Evolutionary conservation across 2,888 invertebrate genomes (phyloP).

Genomic region (Phania funesta): DNA sequence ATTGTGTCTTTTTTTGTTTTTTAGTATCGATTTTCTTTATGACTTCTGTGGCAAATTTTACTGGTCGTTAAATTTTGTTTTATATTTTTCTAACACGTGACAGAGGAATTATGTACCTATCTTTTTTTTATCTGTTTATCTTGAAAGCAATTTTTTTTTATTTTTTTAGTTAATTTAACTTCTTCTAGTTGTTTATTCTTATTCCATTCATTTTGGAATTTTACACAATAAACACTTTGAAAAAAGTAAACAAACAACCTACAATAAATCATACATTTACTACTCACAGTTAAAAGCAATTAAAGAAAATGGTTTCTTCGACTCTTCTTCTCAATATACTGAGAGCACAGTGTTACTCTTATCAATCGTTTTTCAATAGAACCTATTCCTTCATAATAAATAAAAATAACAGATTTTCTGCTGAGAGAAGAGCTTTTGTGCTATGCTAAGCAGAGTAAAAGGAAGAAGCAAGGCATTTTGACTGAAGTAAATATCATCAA

Average conservation of each 20-base stretch:
- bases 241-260: too few species aligned
- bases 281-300: too few species aligned
- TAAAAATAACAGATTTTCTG: background rate
- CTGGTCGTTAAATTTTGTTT: background rate
- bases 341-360: too few species aligned
- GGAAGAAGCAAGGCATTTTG: background rate
- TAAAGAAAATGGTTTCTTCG: too few species aligned
- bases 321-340: too few species aligned
- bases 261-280: too few species aligned
- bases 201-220: too few species aligned
- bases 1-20: background rate
- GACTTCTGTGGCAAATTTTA: conserved; percentile 4
- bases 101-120: conserved; percentile 44
- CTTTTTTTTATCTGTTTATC: conserved; percentile 2
- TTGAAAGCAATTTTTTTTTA: conserved; percentile 42
- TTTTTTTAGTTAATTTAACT: background rate
- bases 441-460: background rate
- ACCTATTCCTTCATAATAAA: background rate
- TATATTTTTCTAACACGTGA: conserved; percentile 57
- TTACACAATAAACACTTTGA: too few species aligned
- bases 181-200: background rate
- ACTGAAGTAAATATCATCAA: conserved; percentile 6
- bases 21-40: conserved; percentile 15
- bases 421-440: background rate
- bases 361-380: too few species aligned